Percentiles rank a stretch among this genome's conserved stretches.
Conservation (phyloP, 53 echinoderm and acorn worm species). For the Paracentrotus lividus region DNA sequence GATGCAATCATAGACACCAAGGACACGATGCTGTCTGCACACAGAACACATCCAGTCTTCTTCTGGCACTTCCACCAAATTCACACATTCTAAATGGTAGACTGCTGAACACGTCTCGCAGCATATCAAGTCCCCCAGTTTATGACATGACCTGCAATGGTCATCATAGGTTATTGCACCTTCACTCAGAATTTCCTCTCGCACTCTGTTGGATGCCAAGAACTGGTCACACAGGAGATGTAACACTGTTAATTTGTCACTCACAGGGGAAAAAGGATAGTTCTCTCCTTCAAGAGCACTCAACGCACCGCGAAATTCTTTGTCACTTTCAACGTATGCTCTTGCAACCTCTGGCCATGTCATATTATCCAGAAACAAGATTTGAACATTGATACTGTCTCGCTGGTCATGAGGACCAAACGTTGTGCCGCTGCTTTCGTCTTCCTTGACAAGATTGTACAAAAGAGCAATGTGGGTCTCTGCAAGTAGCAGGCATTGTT, state of each 20-base stretch:
- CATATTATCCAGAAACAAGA: slow-evolving; percentile 96
- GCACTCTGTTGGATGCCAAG: slow-evolving; percentile 90
- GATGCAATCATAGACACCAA: slow-evolving; percentile 90
- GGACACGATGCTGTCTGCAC: slow-evolving; percentile 85
- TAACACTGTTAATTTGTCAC: slow-evolving; percentile 89
- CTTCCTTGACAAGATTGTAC: slow-evolving; percentile 85
- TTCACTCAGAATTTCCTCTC: slow-evolving; percentile 97
- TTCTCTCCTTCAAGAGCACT: slow-evolving; percentile 85
- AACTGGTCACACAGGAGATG: slow-evolving; percentile 96
- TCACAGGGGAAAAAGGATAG: slow-evolving; percentile 86
- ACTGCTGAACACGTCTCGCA: slow-evolving; percentile 99
- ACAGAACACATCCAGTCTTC: slow-evolving; percentile 98
- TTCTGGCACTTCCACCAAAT: slow-evolving; percentile 95
- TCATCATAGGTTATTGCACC: slow-evolving; percentile 99
- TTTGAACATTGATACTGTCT: slow-evolving; percentile 97
- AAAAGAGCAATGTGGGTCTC: slow-evolving; percentile 92
- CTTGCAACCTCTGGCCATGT: slow-evolving; percentile 97
- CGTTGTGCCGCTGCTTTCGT: slow-evolving; percentile 93
- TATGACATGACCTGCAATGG: slow-evolving; percentile 96
- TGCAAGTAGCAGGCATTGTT: slow-evolving; percentile 90
- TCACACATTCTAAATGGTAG: slow-evolving; percentile 96
- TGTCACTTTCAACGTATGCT: slow-evolving; percentile 93
- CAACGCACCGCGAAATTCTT: slow-evolving; percentile 80
- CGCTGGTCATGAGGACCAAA: slow-evolving; percentile 96
- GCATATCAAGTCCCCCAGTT: slow-evolving; percentile 95